Percentiles rank a stretch among this genome's conserved stretches.
Conservation (phyloP, 2,797 vertebrate species). For the Syndactyla subalaris region DNA sequence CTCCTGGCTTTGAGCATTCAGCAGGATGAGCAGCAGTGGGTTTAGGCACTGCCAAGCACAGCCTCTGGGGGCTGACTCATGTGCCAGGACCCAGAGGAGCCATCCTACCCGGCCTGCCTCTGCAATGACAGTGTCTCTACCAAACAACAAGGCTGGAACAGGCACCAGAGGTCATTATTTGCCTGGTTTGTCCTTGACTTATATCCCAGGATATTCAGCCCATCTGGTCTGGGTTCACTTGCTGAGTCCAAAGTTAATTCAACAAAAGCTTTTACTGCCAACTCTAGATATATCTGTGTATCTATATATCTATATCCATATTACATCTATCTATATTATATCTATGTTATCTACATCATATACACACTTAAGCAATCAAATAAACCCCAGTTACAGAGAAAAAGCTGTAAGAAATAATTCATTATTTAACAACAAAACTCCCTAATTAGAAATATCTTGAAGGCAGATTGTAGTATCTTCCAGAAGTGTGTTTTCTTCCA, state of each 20-base stretch:
- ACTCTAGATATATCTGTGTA: neutral
- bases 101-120: neutral
- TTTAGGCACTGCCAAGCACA: neutral
- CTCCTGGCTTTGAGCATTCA: neutral
- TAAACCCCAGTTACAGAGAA: neutral
- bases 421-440: neutral
- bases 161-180: neutral
- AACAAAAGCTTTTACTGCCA: neutral
- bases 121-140: neutral
- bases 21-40: neutral
- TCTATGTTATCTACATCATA: neutral
- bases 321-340: neutral
- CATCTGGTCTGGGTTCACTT: neutral
- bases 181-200: neutral
- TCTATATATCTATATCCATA: neutral
- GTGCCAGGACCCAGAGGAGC: neutral
- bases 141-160: neutral
- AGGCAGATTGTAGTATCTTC: neutral
- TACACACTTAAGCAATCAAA: neutral
- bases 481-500: neutral
- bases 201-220: neutral
- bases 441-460: neutral
- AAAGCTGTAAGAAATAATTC: neutral
- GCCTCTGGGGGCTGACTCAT: neutral
- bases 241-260: neutral